phyloP scores from a whole-genome alignment of 1,140 invertebrate species.

The Pogonus chalceus region DNA sequence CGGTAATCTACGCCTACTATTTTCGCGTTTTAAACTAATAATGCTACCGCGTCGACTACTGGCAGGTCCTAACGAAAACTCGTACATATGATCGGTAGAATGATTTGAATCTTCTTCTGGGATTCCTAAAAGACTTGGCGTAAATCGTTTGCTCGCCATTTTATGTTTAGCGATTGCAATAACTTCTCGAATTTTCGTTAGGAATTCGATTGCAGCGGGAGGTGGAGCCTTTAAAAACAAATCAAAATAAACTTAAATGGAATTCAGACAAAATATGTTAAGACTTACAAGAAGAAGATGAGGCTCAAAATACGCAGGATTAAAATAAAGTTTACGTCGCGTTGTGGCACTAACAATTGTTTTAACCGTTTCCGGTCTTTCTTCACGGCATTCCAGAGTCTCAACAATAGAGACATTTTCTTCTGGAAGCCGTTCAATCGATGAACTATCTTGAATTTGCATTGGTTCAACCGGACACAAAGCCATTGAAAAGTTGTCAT shows the following conservation, averaged over 20 bases:
- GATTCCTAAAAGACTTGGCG: slow-evolving; percentile 67
- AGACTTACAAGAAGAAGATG: slow-evolving; percentile 65
- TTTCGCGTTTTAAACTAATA: slow-evolving; percentile 46
- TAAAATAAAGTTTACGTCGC: slow-evolving; percentile 73
- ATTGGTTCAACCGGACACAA: slow-evolving; percentile 14
- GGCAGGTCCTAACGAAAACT: slow-evolving; percentile 19
- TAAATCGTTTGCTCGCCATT: slow-evolving; percentile 69
- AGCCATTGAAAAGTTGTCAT: slow-evolving; percentile 23
- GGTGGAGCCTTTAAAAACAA: slow-evolving; percentile 61
- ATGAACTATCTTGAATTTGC: slow-evolving; percentile 38
- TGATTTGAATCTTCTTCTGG: slow-evolving; percentile 61
- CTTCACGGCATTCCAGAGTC: slow-evolving; percentile 54
- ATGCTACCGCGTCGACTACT: slow-evolving; percentile 43
- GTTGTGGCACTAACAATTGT: slow-evolving; percentile 51
- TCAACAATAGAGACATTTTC: slow-evolving; percentile 77
- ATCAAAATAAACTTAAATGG: slow-evolving; percentile 7
- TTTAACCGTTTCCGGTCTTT: slow-evolving; percentile 47
- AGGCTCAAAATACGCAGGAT: slow-evolving; percentile 79
- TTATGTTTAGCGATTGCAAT: slow-evolving; percentile 79
- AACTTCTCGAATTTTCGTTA: slow-evolving; percentile 77
- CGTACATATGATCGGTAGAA: slow-evolving; percentile 36
- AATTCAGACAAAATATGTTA: neutral
- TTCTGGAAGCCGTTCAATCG: slow-evolving; percentile 62
- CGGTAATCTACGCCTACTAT: slow-evolving; percentile 39
- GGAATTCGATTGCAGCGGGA: slow-evolving; percentile 74